Evolutionary conservation across 2,113 vertebrate genomes (phyloP).

Genomic region (Perccottus glenii): DNA sequence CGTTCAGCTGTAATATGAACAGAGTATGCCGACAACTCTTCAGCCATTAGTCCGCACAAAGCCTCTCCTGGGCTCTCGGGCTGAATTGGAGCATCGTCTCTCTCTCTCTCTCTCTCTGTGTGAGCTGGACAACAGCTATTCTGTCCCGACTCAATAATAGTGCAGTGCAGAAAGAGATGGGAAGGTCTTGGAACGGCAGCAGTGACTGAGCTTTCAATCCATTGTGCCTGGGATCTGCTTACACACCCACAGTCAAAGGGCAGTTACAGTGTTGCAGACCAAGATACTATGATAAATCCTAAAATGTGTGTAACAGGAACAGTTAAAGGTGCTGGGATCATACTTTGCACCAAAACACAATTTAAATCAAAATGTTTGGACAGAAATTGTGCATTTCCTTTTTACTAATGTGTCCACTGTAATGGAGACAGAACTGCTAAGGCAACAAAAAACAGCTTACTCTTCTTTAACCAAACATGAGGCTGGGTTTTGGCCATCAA

Average conservation of each 20-base stretch:
- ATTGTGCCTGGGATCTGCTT: conserved; percentile 32
- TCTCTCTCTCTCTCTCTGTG: conserved; percentile 10
- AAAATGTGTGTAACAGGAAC: background rate
- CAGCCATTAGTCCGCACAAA: conserved; percentile 59
- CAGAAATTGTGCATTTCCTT: conserved; percentile 10
- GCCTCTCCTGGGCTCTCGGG: conserved; percentile 44
- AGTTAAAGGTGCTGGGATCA: background rate
- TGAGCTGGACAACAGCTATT: conserved; percentile 47
- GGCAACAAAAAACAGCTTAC: conserved; percentile 26
- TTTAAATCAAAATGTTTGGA: conserved; percentile 1
- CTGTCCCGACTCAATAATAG: conserved; percentile 44
- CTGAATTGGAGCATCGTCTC: conserved; percentile 38
- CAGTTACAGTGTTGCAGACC: conserved; percentile 23
- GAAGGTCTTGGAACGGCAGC: conserved; percentile 44
- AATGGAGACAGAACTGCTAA: conserved; percentile 46
- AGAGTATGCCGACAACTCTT: conserved; percentile 56
- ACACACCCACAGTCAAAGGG: conserved; percentile 28
- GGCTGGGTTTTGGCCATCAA: conserved; percentile 36
- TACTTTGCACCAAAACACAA: conserved; percentile 4
- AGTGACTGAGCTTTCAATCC: conserved; percentile 35
- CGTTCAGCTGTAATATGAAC: conserved; percentile 69
- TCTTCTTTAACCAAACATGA: conserved; percentile 19
- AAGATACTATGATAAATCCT: conserved; percentile 39
- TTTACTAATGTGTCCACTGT: conserved; percentile 29
- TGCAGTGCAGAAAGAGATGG: conserved; percentile 39